Evolutionary conservation across 2,888 invertebrate species (phyloP).

Genomic region (Creontiades dilutus): DNA sequence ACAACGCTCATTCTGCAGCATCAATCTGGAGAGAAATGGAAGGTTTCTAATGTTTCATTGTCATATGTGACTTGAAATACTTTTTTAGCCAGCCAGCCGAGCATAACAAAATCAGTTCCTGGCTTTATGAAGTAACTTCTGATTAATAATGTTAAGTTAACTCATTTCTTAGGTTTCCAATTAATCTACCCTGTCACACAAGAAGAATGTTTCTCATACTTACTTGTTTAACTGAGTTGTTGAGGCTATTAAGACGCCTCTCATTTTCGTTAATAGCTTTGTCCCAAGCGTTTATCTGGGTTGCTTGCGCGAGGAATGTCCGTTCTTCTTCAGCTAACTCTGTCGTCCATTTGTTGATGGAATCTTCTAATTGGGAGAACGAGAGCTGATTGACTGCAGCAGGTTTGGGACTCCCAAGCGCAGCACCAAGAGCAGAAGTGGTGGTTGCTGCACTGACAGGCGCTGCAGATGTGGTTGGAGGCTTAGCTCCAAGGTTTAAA

Average conservation of each 20-base stretch:
- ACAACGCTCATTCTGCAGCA: too few relatives aligned
- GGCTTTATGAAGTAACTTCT: too few relatives aligned
- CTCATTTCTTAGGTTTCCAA: too few relatives aligned
- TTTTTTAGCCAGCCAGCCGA: too few relatives aligned
- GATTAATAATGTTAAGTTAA: too few relatives aligned
- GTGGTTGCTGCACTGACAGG: slow-evolving; percentile 18
- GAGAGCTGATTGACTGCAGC: slow-evolving; percentile 80
- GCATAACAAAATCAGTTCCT: too few relatives aligned
- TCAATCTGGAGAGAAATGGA: too few relatives aligned
- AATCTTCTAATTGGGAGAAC: slow-evolving; percentile 92
- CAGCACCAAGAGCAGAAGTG: slow-evolving; percentile 75
- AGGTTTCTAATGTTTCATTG: too few relatives aligned
- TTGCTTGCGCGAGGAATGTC: slow-evolving; percentile 94
- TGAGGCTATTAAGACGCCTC: slow-evolving; percentile 33
- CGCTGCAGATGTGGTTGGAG: slow-evolving; percentile 29
- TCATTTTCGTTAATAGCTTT: slow-evolving; percentile 78
- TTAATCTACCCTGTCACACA: too few relatives aligned
- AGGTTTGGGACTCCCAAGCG: slow-evolving; percentile 77
- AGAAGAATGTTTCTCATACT: too few relatives aligned
- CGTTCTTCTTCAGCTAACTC: slow-evolving; percentile 93
- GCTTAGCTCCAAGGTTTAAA: slow-evolving; percentile 47
- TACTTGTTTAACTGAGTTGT: slow-evolving; percentile 65
- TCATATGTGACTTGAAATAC: too few relatives aligned
- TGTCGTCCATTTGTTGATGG: slow-evolving; percentile 95
- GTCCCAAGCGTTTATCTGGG: slow-evolving; percentile 98